phyloP scores from a whole-genome alignment of 2,113 vertebrate genomes.

The Colistium nudipinnis region DNA sequence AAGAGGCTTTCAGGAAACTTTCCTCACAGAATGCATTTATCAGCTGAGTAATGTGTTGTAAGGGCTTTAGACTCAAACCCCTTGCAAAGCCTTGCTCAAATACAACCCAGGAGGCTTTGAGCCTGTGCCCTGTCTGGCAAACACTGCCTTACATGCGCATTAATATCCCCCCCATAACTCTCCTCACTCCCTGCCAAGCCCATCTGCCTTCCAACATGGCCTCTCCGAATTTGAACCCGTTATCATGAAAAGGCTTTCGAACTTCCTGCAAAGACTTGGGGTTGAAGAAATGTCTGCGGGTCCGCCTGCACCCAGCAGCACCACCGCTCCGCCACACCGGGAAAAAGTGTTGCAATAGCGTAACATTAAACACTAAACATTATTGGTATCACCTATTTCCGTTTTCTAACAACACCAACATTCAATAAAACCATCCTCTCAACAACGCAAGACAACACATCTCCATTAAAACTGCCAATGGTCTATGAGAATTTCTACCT shows the following conservation, averaged over 20 bases:
- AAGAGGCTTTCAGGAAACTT: conserved; percentile 61
- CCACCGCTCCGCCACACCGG: too few relatives aligned
- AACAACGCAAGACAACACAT: conserved; percentile 8
- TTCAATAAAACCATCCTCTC: not conserved
- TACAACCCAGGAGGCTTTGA: conserved; percentile 78
- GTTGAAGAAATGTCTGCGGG: conserved; percentile 19
- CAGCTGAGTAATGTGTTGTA: conserved; percentile 76
- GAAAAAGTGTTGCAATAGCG: not conserved
- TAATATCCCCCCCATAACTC: conserved; percentile 58
- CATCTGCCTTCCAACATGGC: conserved; percentile 77
- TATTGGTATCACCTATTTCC: too few relatives aligned
- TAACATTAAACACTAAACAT: not conserved
- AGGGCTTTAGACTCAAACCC: conserved; percentile 75
- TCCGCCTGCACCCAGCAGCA: too few relatives aligned
- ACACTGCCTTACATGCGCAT: conserved; percentile 68
- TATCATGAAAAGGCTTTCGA: conserved; percentile 40
- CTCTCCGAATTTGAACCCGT: conserved; percentile 54
- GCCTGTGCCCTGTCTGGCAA: conserved; percentile 74
- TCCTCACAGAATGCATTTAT: conserved; percentile 72
- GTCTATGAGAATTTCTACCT: conserved; percentile 78
- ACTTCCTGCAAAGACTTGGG: conserved; percentile 43
- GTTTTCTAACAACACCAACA: not conserved
- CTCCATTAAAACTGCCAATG: conserved; percentile 19
- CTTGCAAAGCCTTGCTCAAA: conserved; percentile 77
- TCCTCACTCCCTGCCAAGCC: conserved; percentile 72